phyloP scores from a whole-genome alignment of 2,797 vertebrate genomes.

The Takifugu rubripes region DNA sequence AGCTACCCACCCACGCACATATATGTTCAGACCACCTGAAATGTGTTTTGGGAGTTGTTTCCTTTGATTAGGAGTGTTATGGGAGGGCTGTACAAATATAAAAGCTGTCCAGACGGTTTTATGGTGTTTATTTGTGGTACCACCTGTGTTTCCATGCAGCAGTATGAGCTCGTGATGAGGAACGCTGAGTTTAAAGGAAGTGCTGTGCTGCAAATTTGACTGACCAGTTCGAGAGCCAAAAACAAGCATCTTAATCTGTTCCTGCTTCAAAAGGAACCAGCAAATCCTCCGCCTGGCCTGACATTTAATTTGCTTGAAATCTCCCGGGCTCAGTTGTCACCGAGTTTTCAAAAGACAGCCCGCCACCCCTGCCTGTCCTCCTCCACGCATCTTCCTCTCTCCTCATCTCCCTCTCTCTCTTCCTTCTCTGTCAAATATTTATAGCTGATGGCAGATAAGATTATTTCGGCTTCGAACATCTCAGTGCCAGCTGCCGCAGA shows the following conservation, averaged over 20 bases:
- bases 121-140: slow-evolving; percentile 71
- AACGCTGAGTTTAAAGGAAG: slow-evolving; percentile 52
- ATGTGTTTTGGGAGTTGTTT: slow-evolving; percentile 69
- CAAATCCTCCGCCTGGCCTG: slow-evolving; percentile 35
- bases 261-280: slow-evolving; percentile 33
- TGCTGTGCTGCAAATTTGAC: slow-evolving; percentile 23
- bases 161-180: slow-evolving; percentile 53
- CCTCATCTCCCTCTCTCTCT: slow-evolving; percentile 35
- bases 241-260: slow-evolving; percentile 54
- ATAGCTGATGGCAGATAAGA: slow-evolving; percentile 83
- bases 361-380: slow-evolving; percentile 12
- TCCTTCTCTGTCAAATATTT: slow-evolving; percentile 76
- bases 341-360: slow-evolving; percentile 28
- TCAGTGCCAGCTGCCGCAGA: slow-evolving; percentile 79
- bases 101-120: slow-evolving; percentile 67
- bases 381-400: slow-evolving; percentile 37
- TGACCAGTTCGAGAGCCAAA: slow-evolving; percentile 29
- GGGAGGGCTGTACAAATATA: slow-evolving; percentile 64
- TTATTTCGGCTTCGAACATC: slow-evolving; percentile 68
- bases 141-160: slow-evolving; percentile 72
- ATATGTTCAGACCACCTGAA: slow-evolving; percentile 64
- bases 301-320: slow-evolving; percentile 50
- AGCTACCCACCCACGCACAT: slow-evolving; percentile 15
- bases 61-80: slow-evolving; percentile 73
- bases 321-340: slow-evolving; percentile 50